phyloP scores from a whole-genome alignment of 2,888 invertebrate species.

The Drosophila cracens region DNA sequence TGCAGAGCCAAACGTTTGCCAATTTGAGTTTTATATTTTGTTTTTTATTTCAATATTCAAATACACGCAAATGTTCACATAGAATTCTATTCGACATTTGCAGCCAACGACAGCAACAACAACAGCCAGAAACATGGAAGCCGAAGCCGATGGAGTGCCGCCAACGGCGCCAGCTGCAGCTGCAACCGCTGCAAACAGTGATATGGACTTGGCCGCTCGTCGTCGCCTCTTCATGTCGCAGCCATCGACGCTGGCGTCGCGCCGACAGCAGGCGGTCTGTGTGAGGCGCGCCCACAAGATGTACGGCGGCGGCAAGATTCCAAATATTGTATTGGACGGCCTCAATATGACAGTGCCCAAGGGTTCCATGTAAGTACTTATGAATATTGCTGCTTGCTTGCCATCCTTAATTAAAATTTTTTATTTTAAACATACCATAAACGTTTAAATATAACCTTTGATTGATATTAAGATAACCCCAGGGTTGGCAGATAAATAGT shows the following conservation, averaged over 20 bases:
- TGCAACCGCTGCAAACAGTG: conserved; percentile 75
- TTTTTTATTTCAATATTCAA: conserved; percentile 47
- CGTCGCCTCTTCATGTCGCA: conserved; percentile 87
- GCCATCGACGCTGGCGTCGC: conserved; percentile 89
- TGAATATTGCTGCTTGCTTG: not conserved
- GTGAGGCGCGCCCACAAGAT: conserved; percentile 93
- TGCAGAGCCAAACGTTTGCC: conserved; percentile 45
- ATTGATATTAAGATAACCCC: not conserved
- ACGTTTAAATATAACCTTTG: not conserved
- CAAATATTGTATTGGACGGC: conserved; percentile 93
- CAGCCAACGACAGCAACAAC: conserved; percentile 28
- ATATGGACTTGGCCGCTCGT: conserved; percentile 86
- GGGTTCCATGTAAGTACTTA: conserved; percentile 92
- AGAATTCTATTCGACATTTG: conserved; percentile 35
- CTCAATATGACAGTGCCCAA: conserved; percentile 97
- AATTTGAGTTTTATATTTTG: conserved; percentile 51
- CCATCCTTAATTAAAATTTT: too few relatives aligned
- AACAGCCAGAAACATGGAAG: conserved; percentile 79
- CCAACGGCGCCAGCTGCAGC: conserved; percentile 75
- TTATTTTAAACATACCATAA: not conserved
- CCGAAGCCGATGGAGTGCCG: conserved; percentile 84
- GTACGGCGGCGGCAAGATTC: conserved; percentile 92
- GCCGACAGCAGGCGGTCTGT: conserved; percentile 93
- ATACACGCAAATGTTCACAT: conserved; percentile 37
- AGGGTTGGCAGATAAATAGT: not conserved